Percentiles rank a stretch among this genome's conserved stretches.
phyloP scores from a whole-genome alignment of 2,888 invertebrate species.

The Spatulosminthurus flaviceps region DNA sequence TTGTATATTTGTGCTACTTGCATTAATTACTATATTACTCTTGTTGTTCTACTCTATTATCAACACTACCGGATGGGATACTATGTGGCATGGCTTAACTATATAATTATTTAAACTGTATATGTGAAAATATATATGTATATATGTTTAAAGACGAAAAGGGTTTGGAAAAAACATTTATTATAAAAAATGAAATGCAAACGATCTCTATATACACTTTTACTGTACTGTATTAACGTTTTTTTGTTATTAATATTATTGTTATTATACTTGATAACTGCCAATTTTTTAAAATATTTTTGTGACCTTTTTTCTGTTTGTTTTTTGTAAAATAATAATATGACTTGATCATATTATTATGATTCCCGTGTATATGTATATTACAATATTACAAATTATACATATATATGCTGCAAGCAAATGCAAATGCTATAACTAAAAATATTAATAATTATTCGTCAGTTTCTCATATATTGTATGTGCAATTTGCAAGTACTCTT shows the following conservation, averaged over 20 bases:
- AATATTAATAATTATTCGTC: no score
- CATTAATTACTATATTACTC: neutral
- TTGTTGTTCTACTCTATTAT: neutral
- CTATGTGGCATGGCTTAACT: neutral
- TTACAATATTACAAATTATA: no score
- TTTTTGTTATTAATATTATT: conserved; percentile 27
- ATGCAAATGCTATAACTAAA: no score
- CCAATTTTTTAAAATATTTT: conserved; percentile 28
- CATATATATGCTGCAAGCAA: no score
- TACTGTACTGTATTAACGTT: conserved; percentile 19
- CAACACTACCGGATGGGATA: no score
- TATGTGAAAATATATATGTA: no score
- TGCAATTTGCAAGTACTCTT: no score
- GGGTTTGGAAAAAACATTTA: neutral
- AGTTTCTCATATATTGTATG: no score
- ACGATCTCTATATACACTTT: conserved; percentile 23
- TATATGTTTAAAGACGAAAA: neutral
- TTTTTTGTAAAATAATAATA: conserved; percentile 21
- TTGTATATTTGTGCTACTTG: neutral
- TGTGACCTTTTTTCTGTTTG: conserved; percentile 19
- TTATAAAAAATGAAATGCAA: conserved; percentile 21
- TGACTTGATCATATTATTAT: neutral
- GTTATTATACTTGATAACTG: conserved; percentile 28
- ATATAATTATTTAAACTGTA: neutral
- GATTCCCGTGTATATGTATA: no score